Base-by-base conservation (phyloP, 1,140 invertebrate species). In the Magallana angulata region DNA sequence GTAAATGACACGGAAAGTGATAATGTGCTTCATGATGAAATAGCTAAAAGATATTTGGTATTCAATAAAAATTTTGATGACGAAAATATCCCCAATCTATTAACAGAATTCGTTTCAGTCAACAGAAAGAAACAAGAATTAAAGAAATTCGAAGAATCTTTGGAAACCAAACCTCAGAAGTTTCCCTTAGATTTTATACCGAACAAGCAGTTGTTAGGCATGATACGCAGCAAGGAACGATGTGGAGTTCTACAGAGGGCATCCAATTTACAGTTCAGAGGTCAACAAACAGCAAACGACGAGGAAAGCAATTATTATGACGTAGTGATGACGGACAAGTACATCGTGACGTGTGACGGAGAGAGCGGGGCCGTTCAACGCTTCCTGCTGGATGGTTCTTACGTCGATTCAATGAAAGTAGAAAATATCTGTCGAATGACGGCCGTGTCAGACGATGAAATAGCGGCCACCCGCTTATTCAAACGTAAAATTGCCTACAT, bases 401-500 rank as follows among this genome's bases (percentile, higher is more conserved):
- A 82, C 56, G 84, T 89, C 8, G 88, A 89, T 56, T 86, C 82
- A 6, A 68, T 89, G 18, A 16, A 57, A 16, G 57, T 89, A 1
- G n/a, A 71, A 1, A 89, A 89, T 59, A 82, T 71, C 1, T 89
- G 88, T 85, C 57, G 88, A 30, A 84, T 89, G 6, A 80, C 85
- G 1, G 83, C 76, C 48, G 56, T 86, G 4, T 56, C 58, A 8
- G 88, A 89, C 0, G 84, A 87, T 24, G 88, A 89, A 36, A 85
- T 89, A 16, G 88, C 86, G 16, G 85, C 87, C 6, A 89, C 88
- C 16, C 71, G 86, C 36, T 87, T 89, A 56, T 86, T 84, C 16
- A 89, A 89, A 68, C 87, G 85, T 76, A 87, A 87, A 30, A 89
- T 89, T 36, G 85, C 88, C n/a, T 80, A 71, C 2, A 57, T 89